Percentiles rank a stretch among this genome's conserved stretches.
These are phyloP conservation scores for Drosophila oshimai DNA, from an alignment of 1,140 invertebrate species.

Conservation along the genomic window DNA sequence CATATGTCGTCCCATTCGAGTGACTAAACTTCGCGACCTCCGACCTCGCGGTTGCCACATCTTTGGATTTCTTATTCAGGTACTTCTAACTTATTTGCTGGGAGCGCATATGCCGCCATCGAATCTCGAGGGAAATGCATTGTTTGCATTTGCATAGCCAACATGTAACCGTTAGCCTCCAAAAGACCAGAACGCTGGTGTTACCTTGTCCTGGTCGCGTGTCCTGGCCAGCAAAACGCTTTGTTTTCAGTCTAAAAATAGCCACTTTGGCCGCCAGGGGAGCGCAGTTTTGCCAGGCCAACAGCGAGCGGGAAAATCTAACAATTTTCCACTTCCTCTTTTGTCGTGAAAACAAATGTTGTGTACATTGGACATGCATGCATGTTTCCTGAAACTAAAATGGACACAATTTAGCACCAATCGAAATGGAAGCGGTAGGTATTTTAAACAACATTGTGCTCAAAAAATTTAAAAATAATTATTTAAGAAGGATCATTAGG, in stretches of 20 bases:
- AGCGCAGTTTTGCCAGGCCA: constrained; percentile 16
- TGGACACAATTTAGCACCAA: constrained; percentile 34
- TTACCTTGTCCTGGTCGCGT: constrained; percentile 37
- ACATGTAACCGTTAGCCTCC: constrained; percentile 18
- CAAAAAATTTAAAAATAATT: background rate
- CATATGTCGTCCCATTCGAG: constrained; percentile 59
- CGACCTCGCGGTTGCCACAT: constrained; percentile 1
- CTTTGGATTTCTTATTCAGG: constrained; percentile 4
- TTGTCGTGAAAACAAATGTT: constrained; percentile 27
- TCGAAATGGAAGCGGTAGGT: background rate
- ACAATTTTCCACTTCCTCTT: constrained; percentile 25
- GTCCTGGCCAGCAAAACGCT: constrained; percentile 40
- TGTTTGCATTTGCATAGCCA: constrained; percentile 67
- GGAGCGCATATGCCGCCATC: constrained; percentile 60
- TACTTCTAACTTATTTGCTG: background rate
- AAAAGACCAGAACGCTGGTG: no score
- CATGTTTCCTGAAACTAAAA: constrained; percentile 17
- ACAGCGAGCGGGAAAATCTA: constrained; percentile 28
- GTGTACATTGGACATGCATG: constrained; percentile 15
- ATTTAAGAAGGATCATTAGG: no score
- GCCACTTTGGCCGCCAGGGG: constrained; percentile 33
- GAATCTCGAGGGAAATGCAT: constrained; percentile 60
- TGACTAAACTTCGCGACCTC: background rate
- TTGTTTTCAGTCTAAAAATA: constrained; percentile 67
- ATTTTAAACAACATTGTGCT: background rate